Base-by-base conservation (phyloP, 1,140 invertebrate genomes). In the Cryptotermes secundus region DNA sequence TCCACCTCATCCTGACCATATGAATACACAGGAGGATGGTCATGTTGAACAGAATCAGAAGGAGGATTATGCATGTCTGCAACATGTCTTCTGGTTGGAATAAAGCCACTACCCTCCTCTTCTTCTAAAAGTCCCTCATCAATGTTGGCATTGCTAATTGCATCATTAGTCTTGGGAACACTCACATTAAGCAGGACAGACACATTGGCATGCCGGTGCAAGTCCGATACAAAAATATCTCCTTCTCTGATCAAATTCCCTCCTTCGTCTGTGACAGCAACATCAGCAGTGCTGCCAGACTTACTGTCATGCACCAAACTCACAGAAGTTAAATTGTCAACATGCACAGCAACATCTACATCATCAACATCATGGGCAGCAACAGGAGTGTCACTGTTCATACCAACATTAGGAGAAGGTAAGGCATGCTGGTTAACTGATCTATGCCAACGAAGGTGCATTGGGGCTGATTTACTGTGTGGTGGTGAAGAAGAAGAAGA, bases 351-450 rank as follows among this genome's bases (percentile, higher is more conserved):
- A 83, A 83, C 84, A 86, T 86, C 84, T 82, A 84, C 84, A 82
- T 42, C 36, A 79, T 84, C 83, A 72, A 81, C 36, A 84, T 35
- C 34, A 79, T 83, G 80, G 65, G 34, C 45, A 84, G 79, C 79
- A 84, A 34, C 45, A 85, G 80, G 80, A 80, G 72, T 16, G 24
- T 83, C 72, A 35, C 53, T 79, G 34, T 36, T 26, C 22, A 38
- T 38, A 81, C 35, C 80, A 83, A 36, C 45, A 49, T 49, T 49
- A 49, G 36, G 80, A 36, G 35, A 42, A 26, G 35, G 31, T 35
- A 65, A 19, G 89, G 89, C 92, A 94, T 94, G 92, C 92, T 90
- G 89, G 88, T 92, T 91, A 89, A 92, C 90, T 88, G 92, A 90
- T 91, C 93, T 93, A 94, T 93, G 93, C 86, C 90, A 91, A 88